Evolutionary conservation across 2,113 vertebrate genomes (phyloP).

Genomic region (Trochalopteron elliotii): DNA sequence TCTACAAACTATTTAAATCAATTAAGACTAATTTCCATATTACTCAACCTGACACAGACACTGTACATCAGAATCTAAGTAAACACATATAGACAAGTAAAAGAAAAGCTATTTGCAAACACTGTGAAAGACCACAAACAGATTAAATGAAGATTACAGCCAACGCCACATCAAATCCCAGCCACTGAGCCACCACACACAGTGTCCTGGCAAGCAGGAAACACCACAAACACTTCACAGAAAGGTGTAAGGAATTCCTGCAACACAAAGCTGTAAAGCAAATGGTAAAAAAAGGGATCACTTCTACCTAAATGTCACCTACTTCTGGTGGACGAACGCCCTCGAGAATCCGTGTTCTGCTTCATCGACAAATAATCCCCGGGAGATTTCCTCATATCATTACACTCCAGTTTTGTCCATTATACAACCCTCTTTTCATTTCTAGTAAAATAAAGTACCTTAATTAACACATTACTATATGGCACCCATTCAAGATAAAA

Average conservation of each 20-base stretch:
- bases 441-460: background rate
- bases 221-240: background rate
- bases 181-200: background rate
- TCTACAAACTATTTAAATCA: slow-evolving; percentile 54
- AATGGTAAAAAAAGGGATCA: fast-evolving
- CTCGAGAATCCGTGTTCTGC: background rate
- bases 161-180: fast-evolving
- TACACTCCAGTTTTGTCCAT: background rate
- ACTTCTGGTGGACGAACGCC: fast-evolving
- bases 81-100: background rate
- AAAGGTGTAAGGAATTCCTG: background rate
- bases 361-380: background rate
- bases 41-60: slow-evolving; percentile 17
- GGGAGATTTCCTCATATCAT: background rate
- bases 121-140: background rate
- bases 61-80: background rate
- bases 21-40: slow-evolving; percentile 40
- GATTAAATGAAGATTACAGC: background rate
- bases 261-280: background rate
- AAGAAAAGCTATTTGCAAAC: slow-evolving; percentile 13
- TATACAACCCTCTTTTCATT: background rate
- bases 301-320: background rate
- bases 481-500: background rate
- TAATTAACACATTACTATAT: background rate
- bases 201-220: background rate